These are phyloP conservation scores for Eledona agricola DNA, from an alignment of 2,888 invertebrate species.

Conservation along the genomic window DNA sequence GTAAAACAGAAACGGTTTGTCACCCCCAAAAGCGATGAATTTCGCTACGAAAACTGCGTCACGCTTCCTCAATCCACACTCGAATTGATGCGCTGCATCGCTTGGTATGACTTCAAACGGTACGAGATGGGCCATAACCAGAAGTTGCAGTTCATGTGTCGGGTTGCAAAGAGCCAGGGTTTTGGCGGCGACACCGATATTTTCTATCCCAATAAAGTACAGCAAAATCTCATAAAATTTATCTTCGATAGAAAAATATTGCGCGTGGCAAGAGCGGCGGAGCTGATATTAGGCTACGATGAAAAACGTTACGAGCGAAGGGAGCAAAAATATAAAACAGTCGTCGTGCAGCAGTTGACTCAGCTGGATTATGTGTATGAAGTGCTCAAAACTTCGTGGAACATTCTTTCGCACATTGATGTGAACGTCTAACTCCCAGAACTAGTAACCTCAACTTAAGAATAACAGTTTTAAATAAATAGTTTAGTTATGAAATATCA, in stretches of 20 bases:
- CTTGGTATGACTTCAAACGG: slow-evolving; percentile 1
- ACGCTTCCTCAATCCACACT: slow-evolving; percentile 1
- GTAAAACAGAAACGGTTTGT: not conserved
- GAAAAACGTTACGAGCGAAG: not conserved
- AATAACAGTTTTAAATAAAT: too few relatives aligned
- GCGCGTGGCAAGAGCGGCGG: slow-evolving; percentile 2
- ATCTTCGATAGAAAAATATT: slow-evolving; percentile 3
- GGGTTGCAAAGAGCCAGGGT: not conserved
- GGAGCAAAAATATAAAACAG: slow-evolving; percentile 2
- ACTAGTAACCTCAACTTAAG: too few relatives aligned
- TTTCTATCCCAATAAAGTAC: slow-evolving; percentile 4
- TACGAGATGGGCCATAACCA: not conserved
- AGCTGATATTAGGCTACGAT: slow-evolving; percentile 3
- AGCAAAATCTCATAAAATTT: not conserved
- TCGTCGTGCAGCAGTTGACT: not conserved
- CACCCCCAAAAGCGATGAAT: slow-evolving; percentile 1
- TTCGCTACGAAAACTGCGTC: slow-evolving; percentile 3
- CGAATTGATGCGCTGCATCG: slow-evolving; percentile 2
- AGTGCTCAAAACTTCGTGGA: slow-evolving; percentile 2
- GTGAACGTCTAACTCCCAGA: too few relatives aligned
- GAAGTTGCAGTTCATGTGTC: slow-evolving; percentile 11
- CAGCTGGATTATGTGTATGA: slow-evolving; percentile 2
- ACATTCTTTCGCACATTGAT: slow-evolving; percentile 9
- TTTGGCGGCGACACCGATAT: not conserved
- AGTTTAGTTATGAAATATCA: too few relatives aligned